Evolutionary conservation across 2,888 invertebrate species (phyloP), one percentile per base, ranked within the genome.

Genomic region (Coecobrya sp.): DNA sequence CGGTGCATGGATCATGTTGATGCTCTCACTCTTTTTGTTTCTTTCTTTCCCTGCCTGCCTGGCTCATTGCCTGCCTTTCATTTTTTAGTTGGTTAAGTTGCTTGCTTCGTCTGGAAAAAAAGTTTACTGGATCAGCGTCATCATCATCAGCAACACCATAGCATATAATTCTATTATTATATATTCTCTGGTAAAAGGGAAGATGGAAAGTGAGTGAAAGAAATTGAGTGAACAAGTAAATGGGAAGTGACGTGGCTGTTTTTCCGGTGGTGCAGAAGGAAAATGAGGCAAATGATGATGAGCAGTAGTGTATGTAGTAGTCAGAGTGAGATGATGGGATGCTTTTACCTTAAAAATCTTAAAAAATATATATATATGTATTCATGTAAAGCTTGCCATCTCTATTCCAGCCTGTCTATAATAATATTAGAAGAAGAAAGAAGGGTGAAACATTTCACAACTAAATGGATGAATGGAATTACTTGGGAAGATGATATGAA

Each of bases 261-360:
- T 73, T 73, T 73, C 73, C 73, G 42, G 73, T 73, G 42, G 42
- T 73, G 73, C 73, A 42, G 73, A 73, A 42, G 42, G n/a, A 73
- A 73, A 73, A 73, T 73, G 42, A 73, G 45, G 42, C 45, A 73
- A 42, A 42, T 73, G 42, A 73, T 73, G 36, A 73, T 73, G 73
- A 68, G 68, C 59, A 59, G 59, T 1, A 22, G 19, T n/a, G n/a
- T n/a, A n/a, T n/a, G n/a, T n/a, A n/a, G n/a, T n/a, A n/a, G n/a
- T n/a, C 36, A 19, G 19, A 1, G 25, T 10, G 25, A 25, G 62
- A 45, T 73, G 22, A 30, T 73, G 45, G 1, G 22, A 73, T 73
- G 27, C 30, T 68, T 68, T 68, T 30, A 68, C 68, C n/a, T 65
- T 68, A 27, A 65, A 65, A 65, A 65, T 25, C 8, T 68, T 16